Evolutionary conservation across 2,888 invertebrate genomes (phyloP).

Genomic region (Lithophane leautieri): DNA sequence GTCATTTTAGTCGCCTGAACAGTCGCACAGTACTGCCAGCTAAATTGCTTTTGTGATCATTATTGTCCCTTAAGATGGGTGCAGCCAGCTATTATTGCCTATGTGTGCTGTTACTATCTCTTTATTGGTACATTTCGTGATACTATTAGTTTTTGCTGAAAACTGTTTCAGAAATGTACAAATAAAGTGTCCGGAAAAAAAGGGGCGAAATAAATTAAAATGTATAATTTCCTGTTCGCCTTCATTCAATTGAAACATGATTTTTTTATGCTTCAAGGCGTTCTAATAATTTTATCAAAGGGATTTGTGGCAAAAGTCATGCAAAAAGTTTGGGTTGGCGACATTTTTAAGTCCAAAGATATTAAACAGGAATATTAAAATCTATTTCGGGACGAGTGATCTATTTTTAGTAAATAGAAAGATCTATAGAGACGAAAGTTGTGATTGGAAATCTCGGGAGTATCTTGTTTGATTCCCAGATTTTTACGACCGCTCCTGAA

Average conservation of each 20-base stretch:
- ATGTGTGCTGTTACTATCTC: not conserved
- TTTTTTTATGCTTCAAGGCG: constrained; percentile 31
- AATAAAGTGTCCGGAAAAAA: not conserved
- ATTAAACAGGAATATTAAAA: not conserved
- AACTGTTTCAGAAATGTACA: not conserved
- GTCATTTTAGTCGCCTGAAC: constrained; percentile 43
- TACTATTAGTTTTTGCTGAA: not conserved
- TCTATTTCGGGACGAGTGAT: not conserved
- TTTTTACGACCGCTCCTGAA: constrained; percentile 42
- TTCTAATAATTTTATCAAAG: constrained; percentile 39
- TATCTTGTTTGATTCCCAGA: constrained; percentile 24
- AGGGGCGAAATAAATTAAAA: constrained; percentile 40
- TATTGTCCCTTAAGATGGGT: constrained; percentile 35
- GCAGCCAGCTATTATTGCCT: constrained; percentile 3
- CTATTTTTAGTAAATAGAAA: constrained; percentile 12
- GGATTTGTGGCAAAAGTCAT: constrained; percentile 13
- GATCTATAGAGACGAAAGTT: constrained; percentile 2
- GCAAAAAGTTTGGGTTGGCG: constrained; percentile 1
- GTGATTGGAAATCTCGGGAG: constrained; percentile 33
- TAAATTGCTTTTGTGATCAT: constrained; percentile 54
- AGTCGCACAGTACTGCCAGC: constrained; percentile 17
- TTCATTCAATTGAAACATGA: constrained; percentile 32
- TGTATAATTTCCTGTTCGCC: constrained; percentile 36
- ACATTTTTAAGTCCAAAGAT: constrained; percentile 8
- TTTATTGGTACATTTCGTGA: not conserved